phyloP scores from a whole-genome alignment of 2,113 vertebrate species.

The Chelonoidis abingdonii region DNA sequence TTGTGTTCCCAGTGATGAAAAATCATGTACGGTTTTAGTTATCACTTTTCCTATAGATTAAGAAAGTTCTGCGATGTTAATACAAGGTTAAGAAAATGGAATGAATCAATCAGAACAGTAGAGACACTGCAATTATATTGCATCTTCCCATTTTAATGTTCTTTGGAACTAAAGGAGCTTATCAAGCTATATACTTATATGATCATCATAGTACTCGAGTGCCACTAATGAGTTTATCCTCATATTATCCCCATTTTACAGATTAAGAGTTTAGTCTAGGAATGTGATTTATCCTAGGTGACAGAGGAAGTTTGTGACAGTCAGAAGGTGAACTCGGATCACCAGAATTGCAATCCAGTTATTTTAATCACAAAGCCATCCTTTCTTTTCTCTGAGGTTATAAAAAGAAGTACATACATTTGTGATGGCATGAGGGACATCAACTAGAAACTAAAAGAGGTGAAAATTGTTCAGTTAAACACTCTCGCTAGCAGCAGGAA shows the following conservation, averaged over 20 bases:
- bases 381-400: not conserved
- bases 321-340: no score
- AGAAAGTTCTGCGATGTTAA: not conserved
- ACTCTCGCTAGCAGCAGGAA: not conserved
- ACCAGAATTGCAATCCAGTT: no score
- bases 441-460: not conserved
- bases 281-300: no score
- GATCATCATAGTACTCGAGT: rapidly evolving
- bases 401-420: not conserved
- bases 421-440: not conserved
- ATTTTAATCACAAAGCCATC: not conserved
- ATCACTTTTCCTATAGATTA: not conserved
- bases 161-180: not conserved
- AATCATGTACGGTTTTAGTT: not conserved
- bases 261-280: no score
- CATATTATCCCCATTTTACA: not conserved
- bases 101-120: not conserved
- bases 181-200: not conserved
- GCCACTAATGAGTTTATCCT: not conserved
- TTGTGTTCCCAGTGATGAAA: not conserved
- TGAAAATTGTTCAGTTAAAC: not conserved
- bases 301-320: no score
- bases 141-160: not conserved
- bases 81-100: not conserved
- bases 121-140: rapidly evolving